Conservation (phyloP, 2,888 invertebrate species). For the Molorchus minor region DNA sequence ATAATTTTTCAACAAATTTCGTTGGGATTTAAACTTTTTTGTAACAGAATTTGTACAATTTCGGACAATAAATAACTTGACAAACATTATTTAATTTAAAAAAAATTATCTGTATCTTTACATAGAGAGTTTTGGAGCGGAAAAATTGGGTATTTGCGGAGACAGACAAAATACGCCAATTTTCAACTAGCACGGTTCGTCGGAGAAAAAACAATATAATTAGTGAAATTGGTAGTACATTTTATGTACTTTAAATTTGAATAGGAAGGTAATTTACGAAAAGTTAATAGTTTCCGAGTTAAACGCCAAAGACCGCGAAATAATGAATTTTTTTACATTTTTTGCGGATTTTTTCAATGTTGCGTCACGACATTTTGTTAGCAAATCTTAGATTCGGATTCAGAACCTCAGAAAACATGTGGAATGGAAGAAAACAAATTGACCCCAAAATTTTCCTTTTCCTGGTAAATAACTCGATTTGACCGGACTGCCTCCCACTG, state of each 20-base stretch:
- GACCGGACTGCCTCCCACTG: too few species aligned
- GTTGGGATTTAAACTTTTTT: too few species aligned
- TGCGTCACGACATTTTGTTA: slow-evolving; percentile 19
- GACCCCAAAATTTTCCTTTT: slow-evolving; percentile 15
- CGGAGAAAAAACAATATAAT: slow-evolving; percentile 19
- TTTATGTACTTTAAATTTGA: slow-evolving; percentile 19
- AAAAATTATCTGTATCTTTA: too few species aligned
- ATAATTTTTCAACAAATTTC: too few species aligned
- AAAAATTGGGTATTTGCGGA: slow-evolving; percentile 12
- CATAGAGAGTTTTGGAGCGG: too few species aligned
- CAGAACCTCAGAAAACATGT: slow-evolving; percentile 16
- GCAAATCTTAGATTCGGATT: slow-evolving; percentile 22
- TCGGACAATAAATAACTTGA: too few species aligned
- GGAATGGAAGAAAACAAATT: slow-evolving; percentile 9
- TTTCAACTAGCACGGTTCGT: slow-evolving; percentile 17
- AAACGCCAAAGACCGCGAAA: slow-evolving; percentile 4
- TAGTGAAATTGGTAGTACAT: slow-evolving; percentile 16
- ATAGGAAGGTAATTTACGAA: slow-evolving; percentile 10
- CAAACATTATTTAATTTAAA: too few species aligned
- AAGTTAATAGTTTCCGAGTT: slow-evolving; percentile 23
- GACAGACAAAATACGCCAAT: slow-evolving; percentile 10
- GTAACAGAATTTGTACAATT: too few species aligned
- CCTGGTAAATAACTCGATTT: too few species aligned
- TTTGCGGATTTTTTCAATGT: slow-evolving; percentile 3
- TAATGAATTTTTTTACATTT: neutral